Percentiles rank a stretch among this genome's conserved stretches.
Evolutionary conservation across 2,797 vertebrate genomes (phyloP).

Genomic region (Sitta carolinensis): DNA sequence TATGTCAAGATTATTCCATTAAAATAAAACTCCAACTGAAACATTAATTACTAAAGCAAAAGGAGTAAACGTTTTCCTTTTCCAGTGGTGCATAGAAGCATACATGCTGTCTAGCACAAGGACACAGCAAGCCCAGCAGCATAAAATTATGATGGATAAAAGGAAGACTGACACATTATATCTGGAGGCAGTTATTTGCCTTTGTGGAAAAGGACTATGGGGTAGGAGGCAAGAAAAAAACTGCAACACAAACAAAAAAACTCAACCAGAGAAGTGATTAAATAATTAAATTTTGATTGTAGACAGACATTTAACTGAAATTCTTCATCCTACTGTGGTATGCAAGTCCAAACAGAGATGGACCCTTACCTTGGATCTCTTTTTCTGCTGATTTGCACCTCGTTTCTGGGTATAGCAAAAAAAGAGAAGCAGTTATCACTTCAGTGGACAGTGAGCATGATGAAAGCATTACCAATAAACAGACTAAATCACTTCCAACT

Average conservation of each 20-base stretch:
- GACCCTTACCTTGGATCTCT: conserved; percentile 87
- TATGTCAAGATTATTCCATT: not conserved
- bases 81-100: not conserved
- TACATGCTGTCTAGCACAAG: not conserved
- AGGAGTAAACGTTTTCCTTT: not conserved
- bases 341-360: not conserved
- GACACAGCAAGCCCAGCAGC: not conserved
- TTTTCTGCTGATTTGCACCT: conserved; percentile 84
- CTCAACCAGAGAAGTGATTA: not conserved
- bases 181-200: not conserved
- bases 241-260: not conserved
- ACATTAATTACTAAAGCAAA: not conserved
- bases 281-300: not conserved
- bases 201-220: not conserved
- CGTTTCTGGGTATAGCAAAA: conserved; percentile 74
- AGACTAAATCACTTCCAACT: not conserved
- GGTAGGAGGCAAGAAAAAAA: not conserved
- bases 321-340: not conserved
- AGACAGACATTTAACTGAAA: not conserved
- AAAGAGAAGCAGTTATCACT: not conserved
- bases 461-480: not conserved
- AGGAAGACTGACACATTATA: not conserved
- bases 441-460: not conserved
- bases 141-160: not conserved
- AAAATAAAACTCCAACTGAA: not conserved